Evolutionary conservation across 2,113 vertebrate genomes (phyloP), one percentile per base, ranked within the genome.

Genomic region (Tragelaphus strepsiceros): DNA sequence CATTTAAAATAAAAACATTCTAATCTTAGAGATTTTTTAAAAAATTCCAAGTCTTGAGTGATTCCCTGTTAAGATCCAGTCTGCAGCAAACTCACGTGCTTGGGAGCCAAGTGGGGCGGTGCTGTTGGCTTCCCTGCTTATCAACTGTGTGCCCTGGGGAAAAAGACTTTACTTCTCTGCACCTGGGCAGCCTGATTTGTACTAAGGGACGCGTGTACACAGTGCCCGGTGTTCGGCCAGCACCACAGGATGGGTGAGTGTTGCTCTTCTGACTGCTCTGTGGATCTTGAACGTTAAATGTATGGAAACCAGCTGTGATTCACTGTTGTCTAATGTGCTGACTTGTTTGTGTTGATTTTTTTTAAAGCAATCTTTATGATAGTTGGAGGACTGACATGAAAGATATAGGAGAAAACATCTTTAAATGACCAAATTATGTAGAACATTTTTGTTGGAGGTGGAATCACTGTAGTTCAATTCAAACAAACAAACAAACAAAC

Each of bases 321-420:
- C 85, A 93, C 53, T 30, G 67, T 91, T 92, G 93, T 90, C 71
- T 96, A 56, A 54, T 49, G 43, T 86, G 96, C 2, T 32, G 82
- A 71, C 26, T 39, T 96, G n/a, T 71, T 96, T 56, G 92, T 82
- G 4, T 49, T 61, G 35, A 10, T 35, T 77, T 94, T 94, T 35
- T 83, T 35, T 5, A 74, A 64, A 94, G n/a, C 39, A 28, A 81
- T 86, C 51, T 67, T 64, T 56, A 35, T 49, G 53, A 58, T 28
- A 80, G 30, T 3, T 56, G 89, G 71, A 35, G 35, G 22, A 87
- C 19, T 16, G 9, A 59, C 43, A 46, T 62, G 74, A 84, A 78
- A 97, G 35, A 94, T 67, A 7, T 3, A 81, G 43, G 46, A 85
- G 51, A 90, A 84, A 95, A 54, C 30, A 12, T 88, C 32, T 94